Evolutionary conservation across 2,113 vertebrate species (phyloP), one percentile per base, ranked within the genome.

Genomic region (Brachyhypopomus occidentalis): DNA sequence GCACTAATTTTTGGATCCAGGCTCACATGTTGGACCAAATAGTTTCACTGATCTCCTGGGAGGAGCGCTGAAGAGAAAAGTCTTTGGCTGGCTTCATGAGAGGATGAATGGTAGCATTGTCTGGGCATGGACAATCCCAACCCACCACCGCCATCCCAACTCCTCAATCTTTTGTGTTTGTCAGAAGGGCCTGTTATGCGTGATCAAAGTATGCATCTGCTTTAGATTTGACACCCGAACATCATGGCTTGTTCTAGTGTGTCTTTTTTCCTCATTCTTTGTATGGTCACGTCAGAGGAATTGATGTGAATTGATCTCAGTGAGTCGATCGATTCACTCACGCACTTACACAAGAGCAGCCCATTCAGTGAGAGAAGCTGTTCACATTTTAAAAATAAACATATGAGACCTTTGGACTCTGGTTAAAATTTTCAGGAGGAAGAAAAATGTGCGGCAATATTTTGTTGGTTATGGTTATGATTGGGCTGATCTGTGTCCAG

Each of bases 91-190:
- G 77, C 77, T 38, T 74, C 0, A 2, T 73, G 23, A 63, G 60
- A 85, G 80, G 20, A 91, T 91, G 89, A 93, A 93, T 88, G 86
- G 82, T 83, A 78, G 77, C 81, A 88, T 91, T 92, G 92, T 93
- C 62, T 80, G 82, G 77, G n/a, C 79, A 75, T 56, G 79, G 30
- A 72, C 67, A 19, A 76, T 48, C 22, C 64, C 74, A 36, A 80
- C 27, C 59, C 36, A 75, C 56, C 59, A 41, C 41, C 41, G 30
- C 41, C 41, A 41, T 4, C 41, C 41, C 41, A 41, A 41, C 41
- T 9, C 41, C 41, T 9, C 41, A 41, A 14, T 52, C 45, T 52
- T 81, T 30, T 81, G 83, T 80, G 71, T 74, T 72, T 70, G 17
- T 72, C 81, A 70, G 56, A 81, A 76, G 55, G 41, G 81, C 19